phyloP scores from a whole-genome alignment of 2,797 vertebrate genomes.

The Dromococcyx pavoninus region DNA sequence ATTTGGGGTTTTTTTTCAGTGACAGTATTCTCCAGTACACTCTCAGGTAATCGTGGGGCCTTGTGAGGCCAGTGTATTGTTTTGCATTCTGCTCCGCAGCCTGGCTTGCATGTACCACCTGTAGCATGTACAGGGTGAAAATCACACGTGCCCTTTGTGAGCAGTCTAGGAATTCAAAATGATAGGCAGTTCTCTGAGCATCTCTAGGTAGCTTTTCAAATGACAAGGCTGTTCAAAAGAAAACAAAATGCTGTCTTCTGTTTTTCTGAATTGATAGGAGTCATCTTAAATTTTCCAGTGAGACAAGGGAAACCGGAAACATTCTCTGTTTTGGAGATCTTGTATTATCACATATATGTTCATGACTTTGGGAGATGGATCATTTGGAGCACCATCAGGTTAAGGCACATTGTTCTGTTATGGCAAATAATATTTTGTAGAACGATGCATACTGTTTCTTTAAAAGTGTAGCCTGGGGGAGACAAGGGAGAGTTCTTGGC shows the following conservation, averaged over 20 bases:
- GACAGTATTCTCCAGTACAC: neutral
- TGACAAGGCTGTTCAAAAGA: neutral
- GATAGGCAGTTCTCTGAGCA: neutral
- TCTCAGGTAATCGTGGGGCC: neutral
- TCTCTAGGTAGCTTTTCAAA: neutral
- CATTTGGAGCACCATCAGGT: neutral
- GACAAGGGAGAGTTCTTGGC: neutral
- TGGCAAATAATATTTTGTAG: neutral
- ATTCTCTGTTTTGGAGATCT: neutral
- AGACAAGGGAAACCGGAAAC: neutral
- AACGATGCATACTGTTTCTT: neutral
- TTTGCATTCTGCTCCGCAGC: neutral
- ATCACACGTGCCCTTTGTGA: neutral
- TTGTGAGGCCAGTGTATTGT: neutral
- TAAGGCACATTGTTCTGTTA: neutral
- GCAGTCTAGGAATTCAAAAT: neutral
- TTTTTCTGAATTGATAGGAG: neutral
- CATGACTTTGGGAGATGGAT: neutral
- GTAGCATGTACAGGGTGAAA: neutral
- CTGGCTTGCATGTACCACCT: fast-evolving
- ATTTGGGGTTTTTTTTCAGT: neutral
- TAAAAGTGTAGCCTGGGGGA: neutral
- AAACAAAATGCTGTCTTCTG: neutral
- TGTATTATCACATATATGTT: neutral
- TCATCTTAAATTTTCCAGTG: neutral